A percentile compares a stretch with the other conserved stretches of the same genome.
These are phyloP conservation scores for Coecobrya sp. DNA, from an alignment of 2,888 invertebrate species.

Conservation along the genomic window DNA sequence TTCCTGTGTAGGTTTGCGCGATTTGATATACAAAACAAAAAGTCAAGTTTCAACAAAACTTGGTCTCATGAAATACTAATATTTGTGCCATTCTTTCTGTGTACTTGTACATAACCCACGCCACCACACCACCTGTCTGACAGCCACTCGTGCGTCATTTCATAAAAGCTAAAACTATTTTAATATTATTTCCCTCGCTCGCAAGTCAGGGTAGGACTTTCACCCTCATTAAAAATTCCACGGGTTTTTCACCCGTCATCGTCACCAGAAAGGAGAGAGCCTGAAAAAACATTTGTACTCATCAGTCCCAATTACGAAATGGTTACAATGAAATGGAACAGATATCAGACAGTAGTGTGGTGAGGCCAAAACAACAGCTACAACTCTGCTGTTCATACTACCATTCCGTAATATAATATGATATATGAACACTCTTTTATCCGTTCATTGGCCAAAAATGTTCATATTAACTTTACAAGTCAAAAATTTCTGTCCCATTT, in stretches of 20 bases:
- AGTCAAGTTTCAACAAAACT: constrained; percentile 21
- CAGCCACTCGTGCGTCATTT: not conserved
- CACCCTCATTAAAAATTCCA: constrained; percentile 52
- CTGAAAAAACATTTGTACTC: constrained; percentile 33
- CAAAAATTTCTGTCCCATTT: constrained; percentile 3
- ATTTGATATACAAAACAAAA: not conserved
- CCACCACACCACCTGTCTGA: not conserved
- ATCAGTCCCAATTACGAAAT: constrained; percentile 25
- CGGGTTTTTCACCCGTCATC: not conserved
- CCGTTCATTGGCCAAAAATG: constrained; percentile 15
- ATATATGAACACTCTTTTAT: not conserved
- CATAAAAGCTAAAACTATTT: constrained; percentile 47
- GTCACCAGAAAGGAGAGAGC: not conserved
- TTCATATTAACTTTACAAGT: not conserved
- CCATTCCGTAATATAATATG: not conserved
- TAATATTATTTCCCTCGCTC: constrained; percentile 41
- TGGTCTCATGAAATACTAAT: constrained; percentile 19
- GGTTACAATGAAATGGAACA: not conserved
- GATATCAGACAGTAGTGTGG: not conserved
- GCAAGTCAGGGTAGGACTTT: constrained; percentile 4
- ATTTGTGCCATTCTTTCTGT: constrained; percentile 36
- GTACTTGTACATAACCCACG: not conserved
- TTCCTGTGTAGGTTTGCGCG: not conserved
- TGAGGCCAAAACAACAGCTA: not conserved
- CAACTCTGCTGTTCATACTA: not conserved